phyloP scores from a whole-genome alignment of 2,113 vertebrate genomes.

The Dasypus novemcinctus region DNA sequence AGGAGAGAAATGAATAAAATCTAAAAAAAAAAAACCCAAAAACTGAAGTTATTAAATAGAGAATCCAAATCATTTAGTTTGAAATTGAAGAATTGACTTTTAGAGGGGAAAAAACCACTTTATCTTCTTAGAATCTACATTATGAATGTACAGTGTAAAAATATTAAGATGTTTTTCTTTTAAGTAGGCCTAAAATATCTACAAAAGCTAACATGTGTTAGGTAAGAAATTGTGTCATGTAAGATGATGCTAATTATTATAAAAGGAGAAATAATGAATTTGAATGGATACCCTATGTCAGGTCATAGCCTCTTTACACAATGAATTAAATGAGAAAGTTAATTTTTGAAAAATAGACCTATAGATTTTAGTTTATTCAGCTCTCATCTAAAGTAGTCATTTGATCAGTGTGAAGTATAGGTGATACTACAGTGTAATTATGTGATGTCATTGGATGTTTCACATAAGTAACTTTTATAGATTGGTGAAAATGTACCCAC shows the following conservation, averaged over 20 bases:
- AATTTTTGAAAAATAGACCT: background rate
- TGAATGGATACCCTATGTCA: background rate
- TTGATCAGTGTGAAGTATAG: background rate
- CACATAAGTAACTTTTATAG: background rate
- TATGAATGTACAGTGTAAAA: background rate
- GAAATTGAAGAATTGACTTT: background rate
- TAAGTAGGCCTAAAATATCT: background rate
- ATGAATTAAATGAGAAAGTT: background rate
- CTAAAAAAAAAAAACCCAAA: no score
- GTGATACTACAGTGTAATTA: background rate
- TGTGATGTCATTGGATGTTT: background rate
- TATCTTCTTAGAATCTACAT: background rate
- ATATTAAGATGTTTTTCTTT: background rate
- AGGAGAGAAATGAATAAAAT: no score
- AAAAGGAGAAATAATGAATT: background rate
- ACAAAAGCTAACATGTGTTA: background rate
- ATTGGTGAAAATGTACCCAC: background rate
- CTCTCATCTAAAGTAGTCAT: background rate
- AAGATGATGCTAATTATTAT: slow-evolving; percentile 14
- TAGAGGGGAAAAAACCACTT: background rate
- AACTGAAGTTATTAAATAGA: no score
- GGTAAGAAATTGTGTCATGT: background rate
- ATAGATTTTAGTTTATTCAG: background rate
- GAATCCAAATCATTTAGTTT: background rate
- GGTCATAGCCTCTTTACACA: background rate